Conservation (phyloP, 1,140 invertebrate genomes). For the Camponotus floridanus region DNA sequence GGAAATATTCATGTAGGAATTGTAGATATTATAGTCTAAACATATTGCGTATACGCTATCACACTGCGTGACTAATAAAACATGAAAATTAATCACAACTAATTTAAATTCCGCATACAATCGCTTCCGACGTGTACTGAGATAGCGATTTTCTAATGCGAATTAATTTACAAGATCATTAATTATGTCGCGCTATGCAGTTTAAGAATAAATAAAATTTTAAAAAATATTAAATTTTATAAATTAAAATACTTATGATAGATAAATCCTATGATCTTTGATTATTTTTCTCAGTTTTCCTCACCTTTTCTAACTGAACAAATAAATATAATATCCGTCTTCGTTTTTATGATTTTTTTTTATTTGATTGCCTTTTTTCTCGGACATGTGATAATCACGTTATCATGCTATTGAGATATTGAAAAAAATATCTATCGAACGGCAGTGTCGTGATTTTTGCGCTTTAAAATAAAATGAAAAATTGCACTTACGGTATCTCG, state of each 20-base stretch:
- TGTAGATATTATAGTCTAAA: neutral
- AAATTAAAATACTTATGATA: neutral
- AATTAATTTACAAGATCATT: constrained; percentile 1
- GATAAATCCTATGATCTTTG: neutral
- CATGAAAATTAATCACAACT: constrained; percentile 27
- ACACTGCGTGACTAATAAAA: constrained; percentile 10
- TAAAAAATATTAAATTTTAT: neutral
- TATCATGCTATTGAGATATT: constrained; percentile 18
- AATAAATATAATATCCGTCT: neutral
- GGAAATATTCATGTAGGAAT: neutral
- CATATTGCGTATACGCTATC: neutral
- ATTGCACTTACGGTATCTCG: constrained; percentile 20
- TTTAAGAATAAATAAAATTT: neutral
- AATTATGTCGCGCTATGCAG: neutral
- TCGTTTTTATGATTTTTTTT: neutral
- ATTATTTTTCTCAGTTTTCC: neutral
- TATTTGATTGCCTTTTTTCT: neutral
- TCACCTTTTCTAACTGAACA: neutral
- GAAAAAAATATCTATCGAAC: neutral
- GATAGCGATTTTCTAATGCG: neutral
- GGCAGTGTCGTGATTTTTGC: neutral
- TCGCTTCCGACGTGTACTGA: neutral
- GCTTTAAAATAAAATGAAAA: constrained; percentile 41
- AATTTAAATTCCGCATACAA: constrained; percentile 20
- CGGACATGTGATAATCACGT: neutral